Percentiles rank a stretch among this genome's conserved stretches.
Conservation (phyloP, 2,797 vertebrate genomes). For the Eremophila alpestris region DNA sequence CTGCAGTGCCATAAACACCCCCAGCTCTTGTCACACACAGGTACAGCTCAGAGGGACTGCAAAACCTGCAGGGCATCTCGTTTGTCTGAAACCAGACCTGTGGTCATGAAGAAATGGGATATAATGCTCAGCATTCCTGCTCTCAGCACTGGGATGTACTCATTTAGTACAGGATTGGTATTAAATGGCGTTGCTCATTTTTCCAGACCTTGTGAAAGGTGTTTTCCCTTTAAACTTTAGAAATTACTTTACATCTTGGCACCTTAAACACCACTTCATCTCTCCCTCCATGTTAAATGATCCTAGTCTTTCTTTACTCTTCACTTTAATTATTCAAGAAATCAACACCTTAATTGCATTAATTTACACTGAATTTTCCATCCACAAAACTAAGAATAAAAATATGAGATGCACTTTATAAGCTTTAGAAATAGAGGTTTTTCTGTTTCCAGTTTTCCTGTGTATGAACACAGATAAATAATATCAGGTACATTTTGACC, state of each 20-base stretch:
- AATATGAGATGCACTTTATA: not conserved
- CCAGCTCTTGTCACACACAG: not conserved
- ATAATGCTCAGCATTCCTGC: not conserved
- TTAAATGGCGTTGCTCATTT: not conserved
- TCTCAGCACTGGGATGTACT: not conserved
- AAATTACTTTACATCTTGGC: not conserved
- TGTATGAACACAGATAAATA: not conserved
- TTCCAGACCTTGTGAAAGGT: not conserved
- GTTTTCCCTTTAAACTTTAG: not conserved
- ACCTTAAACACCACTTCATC: not conserved
- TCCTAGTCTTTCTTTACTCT: not conserved
- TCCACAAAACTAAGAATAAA: not conserved
- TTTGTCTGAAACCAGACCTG: not conserved
- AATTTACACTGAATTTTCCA: not conserved
- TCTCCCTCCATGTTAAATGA: not conserved
- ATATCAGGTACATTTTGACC: not conserved
- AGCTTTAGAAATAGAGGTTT: not conserved
- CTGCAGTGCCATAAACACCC: not conserved
- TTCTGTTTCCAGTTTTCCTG: not conserved
- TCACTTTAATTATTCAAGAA: not conserved
- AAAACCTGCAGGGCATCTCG: not conserved
- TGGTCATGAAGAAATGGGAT: not conserved
- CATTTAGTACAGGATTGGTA: not conserved
- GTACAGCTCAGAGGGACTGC: not conserved
- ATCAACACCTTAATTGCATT: not conserved